These are phyloP conservation scores for Hydrozoanthus tunicans DNA, from an alignment of 64 coral and sea anemone genomes.

Conservation along the genomic window DNA sequence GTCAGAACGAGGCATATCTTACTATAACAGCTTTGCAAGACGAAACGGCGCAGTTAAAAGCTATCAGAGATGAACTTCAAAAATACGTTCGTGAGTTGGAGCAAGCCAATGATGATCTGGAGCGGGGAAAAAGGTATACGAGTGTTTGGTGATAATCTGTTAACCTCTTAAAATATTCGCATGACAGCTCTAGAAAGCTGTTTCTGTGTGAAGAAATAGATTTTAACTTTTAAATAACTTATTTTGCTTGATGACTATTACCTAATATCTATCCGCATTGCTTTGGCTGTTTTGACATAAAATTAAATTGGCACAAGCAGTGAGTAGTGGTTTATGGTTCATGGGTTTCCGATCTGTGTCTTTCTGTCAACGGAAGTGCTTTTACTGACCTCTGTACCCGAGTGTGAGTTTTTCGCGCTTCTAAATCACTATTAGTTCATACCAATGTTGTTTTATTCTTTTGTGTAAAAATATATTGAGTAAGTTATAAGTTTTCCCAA, in stretches of 20 bases:
- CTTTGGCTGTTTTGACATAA: neutral
- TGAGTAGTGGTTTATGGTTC: neutral
- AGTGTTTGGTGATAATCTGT: neutral
- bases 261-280: constrained; percentile 28
- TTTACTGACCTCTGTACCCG: constrained; percentile 5
- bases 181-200: neutral
- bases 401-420: too few species aligned
- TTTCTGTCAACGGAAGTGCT: constrained; percentile 3
- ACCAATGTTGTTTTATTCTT: neutral
- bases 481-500: neutral
- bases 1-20: constrained; percentile 96
- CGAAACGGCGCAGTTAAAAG: constrained; percentile 95
- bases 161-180: neutral
- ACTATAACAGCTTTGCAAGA: constrained; percentile 97
- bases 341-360: neutral
- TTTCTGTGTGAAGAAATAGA: neutral
- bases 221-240: neutral
- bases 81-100: constrained; percentile 99
- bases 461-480: constrained; percentile 6
- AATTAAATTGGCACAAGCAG: constrained; percentile 2
- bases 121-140: constrained; percentile 95
- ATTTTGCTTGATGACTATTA: constrained; percentile 35
- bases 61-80: constrained; percentile 90
- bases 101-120: constrained; percentile 97
- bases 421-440: neutral